Evolutionary conservation across 2,113 vertebrate genomes (phyloP), one percentile per base, ranked within the genome.

Genomic region (Solenodon paradoxus): DNA sequence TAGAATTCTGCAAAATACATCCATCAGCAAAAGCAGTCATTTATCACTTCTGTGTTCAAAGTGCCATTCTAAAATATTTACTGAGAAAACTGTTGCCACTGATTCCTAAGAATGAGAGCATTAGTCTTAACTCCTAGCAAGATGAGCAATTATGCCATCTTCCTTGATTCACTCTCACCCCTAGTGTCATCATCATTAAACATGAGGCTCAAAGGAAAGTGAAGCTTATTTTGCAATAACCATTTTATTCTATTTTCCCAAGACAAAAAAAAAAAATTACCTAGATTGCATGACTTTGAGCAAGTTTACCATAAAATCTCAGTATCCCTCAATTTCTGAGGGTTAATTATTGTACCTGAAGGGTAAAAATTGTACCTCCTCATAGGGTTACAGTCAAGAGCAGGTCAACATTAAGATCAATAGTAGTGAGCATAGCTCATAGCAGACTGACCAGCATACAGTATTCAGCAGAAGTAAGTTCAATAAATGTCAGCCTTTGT

Each of bases 21-120:
- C 15, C 22, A 92, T 64, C 5, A 55, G 26, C 45, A 74, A 53
- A 96, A 77, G 12, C 61, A 32, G 35, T 47, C 42, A 71, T 80
- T 57, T 81, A 42, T 59, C 63, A 69, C 30, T 71, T 83, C 26
- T 1, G 11, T 17, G 57, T 5, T 51, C 20, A 68, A 94, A 66
- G 32, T 63, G 28, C 13, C 26, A n/a, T 51, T 28, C 47, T 38
- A 85, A 82, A 96, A 59, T 61, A 9, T 72, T 84, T 81, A 61
- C 10, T 47, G 28, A 92, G 32, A 59, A 80, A 53, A 90, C 3
- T 30, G 55, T 49, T 79, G 9, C 17, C 77, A 72, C 35, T 92
- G 81, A 74, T 57, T 95, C 74, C 59, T 95, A 94, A 84, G 77
- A 94, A 87, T 66, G 15, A 86, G 38, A 51, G 12, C 1, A 9